These are phyloP conservation scores for Coelopa frigida DNA, from an alignment of 1,140 invertebrate genomes.

Conservation along the genomic window DNA sequence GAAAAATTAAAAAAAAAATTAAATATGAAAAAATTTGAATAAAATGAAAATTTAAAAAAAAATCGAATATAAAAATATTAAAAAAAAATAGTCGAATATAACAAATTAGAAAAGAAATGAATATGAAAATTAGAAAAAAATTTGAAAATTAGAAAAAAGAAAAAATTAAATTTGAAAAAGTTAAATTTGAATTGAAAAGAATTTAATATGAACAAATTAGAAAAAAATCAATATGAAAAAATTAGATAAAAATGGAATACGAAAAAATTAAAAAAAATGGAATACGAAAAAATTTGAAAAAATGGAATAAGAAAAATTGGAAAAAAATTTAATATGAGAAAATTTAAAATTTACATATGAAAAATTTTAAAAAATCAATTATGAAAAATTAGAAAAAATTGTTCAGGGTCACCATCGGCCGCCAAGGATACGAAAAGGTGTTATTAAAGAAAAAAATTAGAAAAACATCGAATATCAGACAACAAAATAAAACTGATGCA, in stretches of 20 bases:
- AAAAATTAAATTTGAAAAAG: background rate
- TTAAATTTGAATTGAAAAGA: background rate
- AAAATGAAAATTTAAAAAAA: background rate
- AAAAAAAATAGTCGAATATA: background rate
- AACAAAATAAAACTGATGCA: too few relatives aligned
- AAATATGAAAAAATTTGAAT: background rate
- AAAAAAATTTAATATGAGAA: background rate
- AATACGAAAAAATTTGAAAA: background rate
- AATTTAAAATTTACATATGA: background rate
- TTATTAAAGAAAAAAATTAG: too few relatives aligned
- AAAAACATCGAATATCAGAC: too few relatives aligned
- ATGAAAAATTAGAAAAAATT: too few relatives aligned
- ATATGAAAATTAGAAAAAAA: background rate
- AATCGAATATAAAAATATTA: background rate
- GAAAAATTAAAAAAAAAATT: background rate
- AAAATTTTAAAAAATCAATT: conserved; percentile 2
- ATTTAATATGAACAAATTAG: background rate
- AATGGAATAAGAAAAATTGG: background rate
- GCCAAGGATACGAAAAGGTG: too few relatives aligned
- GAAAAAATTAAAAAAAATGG: background rate
- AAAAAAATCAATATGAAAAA: background rate
- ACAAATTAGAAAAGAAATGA: background rate
- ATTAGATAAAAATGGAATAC: background rate
- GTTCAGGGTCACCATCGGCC: too few relatives aligned
- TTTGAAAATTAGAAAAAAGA: background rate